Conservation (phyloP, 1,140 invertebrate genomes). For the Heliconius hermathena region DNA sequence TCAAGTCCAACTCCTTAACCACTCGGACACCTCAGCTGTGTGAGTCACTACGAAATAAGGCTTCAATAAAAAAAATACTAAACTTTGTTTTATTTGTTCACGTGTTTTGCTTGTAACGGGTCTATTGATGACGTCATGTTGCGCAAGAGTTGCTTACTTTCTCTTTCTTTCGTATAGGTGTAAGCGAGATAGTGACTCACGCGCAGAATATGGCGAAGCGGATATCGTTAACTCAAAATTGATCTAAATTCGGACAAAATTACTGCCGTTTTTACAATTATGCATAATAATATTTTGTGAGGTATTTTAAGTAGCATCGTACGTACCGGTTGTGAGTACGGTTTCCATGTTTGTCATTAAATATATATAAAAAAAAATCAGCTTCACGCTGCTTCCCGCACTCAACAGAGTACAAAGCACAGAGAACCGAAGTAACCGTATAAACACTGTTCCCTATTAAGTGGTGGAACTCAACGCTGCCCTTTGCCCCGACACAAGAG, state of each 20-base stretch:
- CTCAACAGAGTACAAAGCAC: too few species aligned
- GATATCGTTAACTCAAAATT: conserved; percentile 1
- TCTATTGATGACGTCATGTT: not conserved
- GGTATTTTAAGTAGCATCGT: not conserved
- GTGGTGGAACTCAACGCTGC: too few species aligned
- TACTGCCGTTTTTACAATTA: not conserved
- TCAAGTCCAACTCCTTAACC: conserved; percentile 15
- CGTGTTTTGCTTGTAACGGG: not conserved
- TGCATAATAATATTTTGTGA: not conserved
- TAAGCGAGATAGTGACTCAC: not conserved
- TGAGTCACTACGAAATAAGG: not conserved
- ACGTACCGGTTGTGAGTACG: too few species aligned
- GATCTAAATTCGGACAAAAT: not conserved
- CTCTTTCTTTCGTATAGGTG: not conserved
- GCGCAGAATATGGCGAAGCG: not conserved
- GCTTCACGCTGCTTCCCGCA: too few species aligned
- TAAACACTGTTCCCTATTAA: too few species aligned
- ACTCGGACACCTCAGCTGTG: conserved; percentile 12
- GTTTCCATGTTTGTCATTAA: too few species aligned
- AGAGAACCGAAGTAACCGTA: too few species aligned
- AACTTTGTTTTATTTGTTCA: not conserved
- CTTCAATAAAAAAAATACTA: not conserved
- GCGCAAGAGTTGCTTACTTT: not conserved
- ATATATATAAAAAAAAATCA: too few species aligned
- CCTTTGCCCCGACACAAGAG: too few species aligned